phyloP scores from a whole-genome alignment of 2,797 vertebrate genomes.

The Oreochromis grahami region DNA sequence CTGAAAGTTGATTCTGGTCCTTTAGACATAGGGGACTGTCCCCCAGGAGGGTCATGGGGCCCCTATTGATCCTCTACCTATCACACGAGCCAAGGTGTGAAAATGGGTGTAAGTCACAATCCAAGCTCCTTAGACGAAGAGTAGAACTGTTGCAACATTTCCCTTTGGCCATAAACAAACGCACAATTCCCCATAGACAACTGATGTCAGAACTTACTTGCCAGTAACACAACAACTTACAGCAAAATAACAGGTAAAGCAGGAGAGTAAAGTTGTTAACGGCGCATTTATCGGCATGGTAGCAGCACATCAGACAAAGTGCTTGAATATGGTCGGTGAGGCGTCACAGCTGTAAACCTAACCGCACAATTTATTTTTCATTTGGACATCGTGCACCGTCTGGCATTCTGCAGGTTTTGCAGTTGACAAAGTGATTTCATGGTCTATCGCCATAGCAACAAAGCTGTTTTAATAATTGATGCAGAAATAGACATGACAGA shows the following conservation, averaged over 20 bases:
- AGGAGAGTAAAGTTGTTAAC: neutral
- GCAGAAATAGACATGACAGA: neutral
- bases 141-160: rapidly evolving
- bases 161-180: neutral
- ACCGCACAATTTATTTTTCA: neutral
- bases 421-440: neutral
- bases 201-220: neutral
- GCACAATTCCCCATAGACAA: neutral
- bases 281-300: neutral
- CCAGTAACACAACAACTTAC: neutral
- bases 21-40: rapidly evolving
- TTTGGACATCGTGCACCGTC: neutral
- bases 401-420: neutral
- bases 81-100: neutral
- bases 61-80: neutral
- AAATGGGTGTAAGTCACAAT: neutral
- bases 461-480: neutral
- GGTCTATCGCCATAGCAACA: neutral
- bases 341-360: neutral
- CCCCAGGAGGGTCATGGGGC: neutral
- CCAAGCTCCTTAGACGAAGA: neutral
- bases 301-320: neutral
- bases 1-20: neutral
- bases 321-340: neutral
- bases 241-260: neutral